Base-by-base conservation (phyloP, 2,888 invertebrate species). In the Noctua janthe region DNA sequence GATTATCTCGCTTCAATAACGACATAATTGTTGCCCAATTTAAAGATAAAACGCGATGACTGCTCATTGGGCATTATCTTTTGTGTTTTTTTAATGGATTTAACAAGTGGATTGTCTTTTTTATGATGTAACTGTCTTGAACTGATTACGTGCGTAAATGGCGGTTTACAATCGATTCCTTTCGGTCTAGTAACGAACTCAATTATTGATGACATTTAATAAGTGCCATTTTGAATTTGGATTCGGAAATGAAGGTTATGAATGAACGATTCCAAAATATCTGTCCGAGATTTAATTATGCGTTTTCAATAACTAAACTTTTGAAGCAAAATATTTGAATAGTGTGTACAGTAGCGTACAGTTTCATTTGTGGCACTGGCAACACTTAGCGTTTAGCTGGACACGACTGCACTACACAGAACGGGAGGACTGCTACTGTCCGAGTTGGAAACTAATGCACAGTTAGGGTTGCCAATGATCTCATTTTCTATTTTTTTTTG, bases 381-480 rank as follows among this genome's bases (percentile, higher is more conserved):
- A 72, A 87, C 84, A 84, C 87, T 90, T 90, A 91, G 91, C 86
- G 90, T 89, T 91, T 91, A 91, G 90, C 91, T 91, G 91, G 88
- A 90, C 90, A 88, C 86, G 89, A 92, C 90, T 92, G 90, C 82
- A 85, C 67, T 93, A 87, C 93, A 94, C 83, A 90, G 90, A 94
- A 94, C 92, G 92, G 94, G 94, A 92, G 94, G 95, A 94, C 93
- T 91, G 91, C 90, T 90, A 90, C 93, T 93, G 95, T 95, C 94
- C 94, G 93, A 95, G 94, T 95, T 95, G 89, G 85, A 92, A 95
- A 95, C 94, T 94, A 94, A 94, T 92, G 94, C 88, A 87, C 59
- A 82, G 10, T n/a, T 23, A 95, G 96, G 96, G 95, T 71, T 95
- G 94, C 51, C 71, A 43, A 8, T 91, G 80, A 73, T 39, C 39